Conservation (phyloP, 2,797 vertebrate genomes). For the Sebastes matsubarae region DNA sequence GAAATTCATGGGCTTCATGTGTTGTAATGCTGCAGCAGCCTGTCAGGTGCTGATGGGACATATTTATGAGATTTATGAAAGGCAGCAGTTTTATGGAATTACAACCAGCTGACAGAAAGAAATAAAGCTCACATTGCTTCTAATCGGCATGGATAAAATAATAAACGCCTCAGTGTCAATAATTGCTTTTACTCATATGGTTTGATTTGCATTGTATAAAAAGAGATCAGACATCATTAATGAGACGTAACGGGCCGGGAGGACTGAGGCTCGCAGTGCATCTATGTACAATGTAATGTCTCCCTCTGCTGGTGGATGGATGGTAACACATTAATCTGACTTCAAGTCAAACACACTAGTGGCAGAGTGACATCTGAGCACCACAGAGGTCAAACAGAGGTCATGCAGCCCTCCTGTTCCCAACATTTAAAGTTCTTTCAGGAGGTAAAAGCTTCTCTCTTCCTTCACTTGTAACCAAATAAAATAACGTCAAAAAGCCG, state of each 20-base stretch:
- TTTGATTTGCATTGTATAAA: not conserved
- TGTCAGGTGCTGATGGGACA: conserved; percentile 25
- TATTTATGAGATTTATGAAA: not conserved
- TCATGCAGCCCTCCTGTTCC: not conserved
- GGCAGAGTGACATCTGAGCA: not conserved
- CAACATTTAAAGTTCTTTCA: not conserved
- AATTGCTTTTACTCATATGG: not conserved
- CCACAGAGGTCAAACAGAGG: not conserved
- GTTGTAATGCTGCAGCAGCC: conserved; percentile 1
- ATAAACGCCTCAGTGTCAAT: not conserved
- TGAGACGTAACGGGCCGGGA: not conserved
- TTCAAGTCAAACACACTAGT: not conserved
- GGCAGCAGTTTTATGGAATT: not conserved
- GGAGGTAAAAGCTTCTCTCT: not conserved
- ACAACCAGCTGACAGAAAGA: conserved; percentile 1
- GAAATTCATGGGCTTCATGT: not conserved
- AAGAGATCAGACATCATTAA: not conserved
- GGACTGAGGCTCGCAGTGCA: not conserved
- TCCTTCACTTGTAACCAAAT: not conserved
- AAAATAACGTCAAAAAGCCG: not conserved
- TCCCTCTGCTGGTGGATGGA: conserved; percentile 64
- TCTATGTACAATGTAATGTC: conserved; percentile 43
- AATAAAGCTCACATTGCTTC: not conserved
- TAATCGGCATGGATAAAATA: not conserved
- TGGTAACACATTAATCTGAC: conserved; percentile 27